Evolutionary conservation across 2,888 invertebrate genomes (phyloP), one percentile per base, ranked within the genome.

Genomic region (Drosophila silvestris): DNA sequence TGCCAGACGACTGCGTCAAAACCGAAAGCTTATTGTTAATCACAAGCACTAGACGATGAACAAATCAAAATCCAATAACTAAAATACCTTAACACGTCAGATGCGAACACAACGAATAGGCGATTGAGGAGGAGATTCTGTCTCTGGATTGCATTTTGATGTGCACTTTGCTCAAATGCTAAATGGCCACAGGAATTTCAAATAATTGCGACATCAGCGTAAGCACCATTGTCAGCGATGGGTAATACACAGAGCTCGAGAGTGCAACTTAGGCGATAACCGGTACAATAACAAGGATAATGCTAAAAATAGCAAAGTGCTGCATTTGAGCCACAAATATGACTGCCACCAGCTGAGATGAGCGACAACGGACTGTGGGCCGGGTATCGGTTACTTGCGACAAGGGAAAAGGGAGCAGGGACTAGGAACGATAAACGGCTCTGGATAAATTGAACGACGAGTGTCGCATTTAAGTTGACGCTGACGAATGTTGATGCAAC

Each of bases 291-390:
- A 75, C 76, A 78, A 78, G 66, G 70, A 81, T 75, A 73, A 64
- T 41, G 82, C 91, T 86, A 79, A 83, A 89, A 86, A 90, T 90
- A 85, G 81, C 76, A 77, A 86, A 89, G 75, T 86, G 82, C 87
- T 72, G 74, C 81, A 89, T 91, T 90, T 90, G 86, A 85, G 89
- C 82, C 79, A 60, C 84, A 89, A 90, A 86, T 83, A 85, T 90
- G 89, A 89, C 72, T 64, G 56, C 73, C 74, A 51, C 41, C 63
- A 33, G 28, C 51, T 22, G 59, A 44, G 64, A 63, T 69, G 63
- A 61, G 26, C 62, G 56, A 68, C 54, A 70, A 61, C 37, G 60
- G 7, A 5, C 35, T 16, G 33, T 7, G 14, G 39, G 37, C 22
- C 22, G 44, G 7, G 7, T 22, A 26, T 47, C 22, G 16, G 9